phyloP scores from a whole-genome alignment of 2,113 vertebrate genomes.

The Indri indri region DNA sequence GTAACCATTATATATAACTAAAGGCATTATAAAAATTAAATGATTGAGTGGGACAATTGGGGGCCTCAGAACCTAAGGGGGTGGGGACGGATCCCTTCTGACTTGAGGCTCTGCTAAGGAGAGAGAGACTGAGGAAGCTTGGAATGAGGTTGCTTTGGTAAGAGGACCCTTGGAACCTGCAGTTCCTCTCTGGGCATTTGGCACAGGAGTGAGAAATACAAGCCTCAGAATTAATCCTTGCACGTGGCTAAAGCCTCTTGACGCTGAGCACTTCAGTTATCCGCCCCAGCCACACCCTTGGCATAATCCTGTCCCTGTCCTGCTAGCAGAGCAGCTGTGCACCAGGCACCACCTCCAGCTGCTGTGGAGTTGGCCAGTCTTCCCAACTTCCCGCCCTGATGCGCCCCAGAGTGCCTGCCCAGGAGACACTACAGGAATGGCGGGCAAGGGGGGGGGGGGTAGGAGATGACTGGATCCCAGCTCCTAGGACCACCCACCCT shows the following conservation, averaged over 20 bases:
- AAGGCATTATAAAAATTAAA: background rate
- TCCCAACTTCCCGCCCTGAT: background rate
- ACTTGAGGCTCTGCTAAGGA: background rate
- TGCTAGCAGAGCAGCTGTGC: background rate
- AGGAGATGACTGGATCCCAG: constrained; percentile 28
- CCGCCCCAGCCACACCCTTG: constrained; percentile 37
- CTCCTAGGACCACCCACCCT: constrained; percentile 64
- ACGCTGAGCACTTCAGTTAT: background rate
- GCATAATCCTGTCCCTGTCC: background rate
- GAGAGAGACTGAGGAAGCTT: background rate
- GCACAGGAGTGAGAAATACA: background rate
- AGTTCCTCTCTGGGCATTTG: background rate
- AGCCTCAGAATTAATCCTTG: constrained; percentile 56
- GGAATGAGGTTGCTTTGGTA: background rate
- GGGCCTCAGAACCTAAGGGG: background rate
- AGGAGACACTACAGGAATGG: background rate
- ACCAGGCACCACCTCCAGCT: background rate
- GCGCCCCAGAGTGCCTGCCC: background rate
- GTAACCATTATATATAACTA: background rate
- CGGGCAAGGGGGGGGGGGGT: background rate
- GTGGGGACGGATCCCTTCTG: background rate
- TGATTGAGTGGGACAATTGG: background rate
- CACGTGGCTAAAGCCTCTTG: constrained; percentile 46
- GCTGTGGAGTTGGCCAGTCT: background rate
- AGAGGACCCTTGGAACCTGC: background rate